Percentiles rank a stretch among this genome's conserved stretches.
phyloP scores from a whole-genome alignment of 2,797 vertebrate genomes.

The Chelonia mydas region DNA sequence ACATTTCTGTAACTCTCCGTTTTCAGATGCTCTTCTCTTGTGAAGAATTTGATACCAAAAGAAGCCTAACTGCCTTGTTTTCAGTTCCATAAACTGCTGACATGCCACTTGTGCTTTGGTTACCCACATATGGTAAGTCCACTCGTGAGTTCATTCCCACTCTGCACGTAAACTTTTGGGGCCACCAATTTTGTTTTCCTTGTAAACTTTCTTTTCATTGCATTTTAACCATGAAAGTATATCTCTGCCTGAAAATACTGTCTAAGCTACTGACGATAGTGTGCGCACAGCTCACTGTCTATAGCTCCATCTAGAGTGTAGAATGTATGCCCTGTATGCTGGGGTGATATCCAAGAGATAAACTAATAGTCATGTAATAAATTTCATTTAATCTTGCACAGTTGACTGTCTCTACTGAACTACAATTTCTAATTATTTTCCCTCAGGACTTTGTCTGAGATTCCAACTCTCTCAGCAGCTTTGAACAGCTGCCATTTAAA shows the following conservation, averaged over 20 bases:
- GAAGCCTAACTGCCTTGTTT: slow-evolving; percentile 73
- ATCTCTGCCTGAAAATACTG: background rate
- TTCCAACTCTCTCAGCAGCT: background rate
- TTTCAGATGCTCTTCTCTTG: slow-evolving; percentile 71
- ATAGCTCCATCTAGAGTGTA: background rate
- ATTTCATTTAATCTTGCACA: background rate
- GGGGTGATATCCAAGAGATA: background rate
- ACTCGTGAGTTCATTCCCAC: slow-evolving; percentile 31
- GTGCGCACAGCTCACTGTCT: background rate
- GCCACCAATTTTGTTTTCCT: background rate
- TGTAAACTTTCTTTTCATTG: background rate
- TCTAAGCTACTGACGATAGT: background rate
- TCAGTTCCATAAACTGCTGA: slow-evolving; percentile 67
- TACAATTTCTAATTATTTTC: background rate
- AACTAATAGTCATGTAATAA: background rate
- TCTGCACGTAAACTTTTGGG: slow-evolving; percentile 15
- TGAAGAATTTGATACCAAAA: slow-evolving; percentile 71
- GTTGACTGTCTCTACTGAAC: background rate
- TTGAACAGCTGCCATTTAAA: background rate
- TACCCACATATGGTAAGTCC: slow-evolving; percentile 54
- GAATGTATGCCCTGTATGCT: background rate
- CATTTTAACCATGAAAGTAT: fast-evolving
- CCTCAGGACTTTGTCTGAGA: background rate
- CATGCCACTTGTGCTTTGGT: slow-evolving; percentile 52
- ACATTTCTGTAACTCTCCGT: slow-evolving; percentile 73